Evolutionary conservation across 2,113 vertebrate species (phyloP).

Genomic region (Hepsetus odoe): DNA sequence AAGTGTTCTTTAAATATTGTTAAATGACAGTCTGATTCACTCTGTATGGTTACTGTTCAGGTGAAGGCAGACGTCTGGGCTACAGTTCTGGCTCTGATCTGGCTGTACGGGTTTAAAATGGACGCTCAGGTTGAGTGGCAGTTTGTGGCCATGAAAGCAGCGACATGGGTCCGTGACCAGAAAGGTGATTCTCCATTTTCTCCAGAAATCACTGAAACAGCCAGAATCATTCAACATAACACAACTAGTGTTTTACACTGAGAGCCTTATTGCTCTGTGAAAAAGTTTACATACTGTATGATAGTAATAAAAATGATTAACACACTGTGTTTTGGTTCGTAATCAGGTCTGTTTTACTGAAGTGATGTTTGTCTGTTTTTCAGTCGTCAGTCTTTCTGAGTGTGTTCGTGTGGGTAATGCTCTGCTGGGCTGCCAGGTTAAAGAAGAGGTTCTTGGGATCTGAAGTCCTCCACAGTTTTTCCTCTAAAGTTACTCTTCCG

Average conservation of each 20-base stretch:
- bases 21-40: no score
- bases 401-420: constrained; percentile 42
- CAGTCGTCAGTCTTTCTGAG: constrained; percentile 36
- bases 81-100: constrained; percentile 80
- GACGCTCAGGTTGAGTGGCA: constrained; percentile 74
- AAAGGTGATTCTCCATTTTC: constrained; percentile 60
- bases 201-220: not conserved
- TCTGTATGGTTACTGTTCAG: constrained; percentile 59
- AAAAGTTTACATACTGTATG: no score
- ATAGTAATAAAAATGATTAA: no score
- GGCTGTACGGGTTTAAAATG: constrained; percentile 75
- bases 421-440: constrained; percentile 48
- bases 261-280: no score
- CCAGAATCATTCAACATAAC: not conserved
- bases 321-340: not conserved
- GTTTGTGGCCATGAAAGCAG: constrained; percentile 74
- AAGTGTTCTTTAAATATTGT: constrained; percentile 18
- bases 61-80: constrained; percentile 74
- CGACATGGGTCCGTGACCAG: constrained; percentile 71
- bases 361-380: not conserved
- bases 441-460: constrained; percentile 34
- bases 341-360: not conserved
- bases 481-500: not conserved
- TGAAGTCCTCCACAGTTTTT: not conserved
- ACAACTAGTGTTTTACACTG: not conserved